Evolutionary conservation across 2,797 vertebrate species (phyloP).

Genomic region (Antrozous pallidus): DNA sequence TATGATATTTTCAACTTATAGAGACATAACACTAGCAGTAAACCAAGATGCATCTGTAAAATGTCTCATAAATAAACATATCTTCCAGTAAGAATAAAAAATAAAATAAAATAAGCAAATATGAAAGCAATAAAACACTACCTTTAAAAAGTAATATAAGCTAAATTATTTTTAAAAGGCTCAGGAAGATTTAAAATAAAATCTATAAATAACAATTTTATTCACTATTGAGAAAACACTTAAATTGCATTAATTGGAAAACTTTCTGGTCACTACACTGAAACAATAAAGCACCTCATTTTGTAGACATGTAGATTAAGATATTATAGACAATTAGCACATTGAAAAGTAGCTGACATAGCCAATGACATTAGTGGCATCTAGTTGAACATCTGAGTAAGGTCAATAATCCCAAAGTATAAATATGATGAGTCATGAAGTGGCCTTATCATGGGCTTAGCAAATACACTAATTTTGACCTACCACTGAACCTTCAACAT

Average conservation of each 20-base stretch:
- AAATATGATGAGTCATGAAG: constrained; percentile 39
- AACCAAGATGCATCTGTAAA: too few species aligned
- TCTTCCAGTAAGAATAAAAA: too few species aligned
- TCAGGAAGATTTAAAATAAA: neutral
- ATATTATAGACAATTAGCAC: constrained; percentile 52
- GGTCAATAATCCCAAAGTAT: constrained; percentile 31
- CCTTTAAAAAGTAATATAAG: neutral
- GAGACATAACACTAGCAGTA: too few species aligned
- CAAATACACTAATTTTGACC: constrained; percentile 52
- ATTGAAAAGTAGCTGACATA: constrained; percentile 33
- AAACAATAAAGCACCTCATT: constrained; percentile 25
- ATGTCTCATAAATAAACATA: too few species aligned
- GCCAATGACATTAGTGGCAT: constrained; percentile 1
- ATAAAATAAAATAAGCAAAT: constrained; percentile 1
- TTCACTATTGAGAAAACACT: neutral
- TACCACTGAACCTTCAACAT: constrained; percentile 38
- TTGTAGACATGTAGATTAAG: constrained; percentile 41
- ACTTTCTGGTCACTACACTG: constrained; percentile 23
- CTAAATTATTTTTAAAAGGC: neutral
- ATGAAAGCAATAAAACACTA: neutral
- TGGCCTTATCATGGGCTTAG: neutral
- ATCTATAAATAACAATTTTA: neutral
- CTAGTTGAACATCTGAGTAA: constrained; percentile 26
- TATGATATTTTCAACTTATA: too few species aligned
- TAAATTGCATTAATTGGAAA: constrained; percentile 23